phyloP scores from a whole-genome alignment of 2,888 invertebrate species.

The Cosmia trapezina region DNA sequence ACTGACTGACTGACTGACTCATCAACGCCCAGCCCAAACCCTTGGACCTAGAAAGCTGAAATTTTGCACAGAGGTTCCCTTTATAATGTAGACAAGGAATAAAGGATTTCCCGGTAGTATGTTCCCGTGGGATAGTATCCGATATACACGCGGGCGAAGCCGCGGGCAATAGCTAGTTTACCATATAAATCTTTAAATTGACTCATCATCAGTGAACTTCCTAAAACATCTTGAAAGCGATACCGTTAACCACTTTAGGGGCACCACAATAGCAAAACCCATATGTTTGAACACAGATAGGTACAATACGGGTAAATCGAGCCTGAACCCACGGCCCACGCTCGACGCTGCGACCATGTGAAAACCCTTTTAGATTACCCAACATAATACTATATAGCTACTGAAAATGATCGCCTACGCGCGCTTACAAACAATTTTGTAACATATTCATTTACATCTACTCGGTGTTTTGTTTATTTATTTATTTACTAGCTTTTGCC shows the following conservation, averaged over 20 bases:
- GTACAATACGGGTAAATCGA: constrained; percentile 28
- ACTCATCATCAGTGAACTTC: background rate
- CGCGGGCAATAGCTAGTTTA: too few relatives aligned
- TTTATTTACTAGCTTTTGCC: too few relatives aligned
- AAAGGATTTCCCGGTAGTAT: too few relatives aligned
- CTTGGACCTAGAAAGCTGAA: too few relatives aligned
- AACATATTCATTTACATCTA: constrained; percentile 33
- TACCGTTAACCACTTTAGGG: too few relatives aligned
- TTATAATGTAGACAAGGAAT: too few relatives aligned
- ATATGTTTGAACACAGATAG: constrained; percentile 36
- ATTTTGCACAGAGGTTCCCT: too few relatives aligned
- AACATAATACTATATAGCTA: constrained; percentile 9
- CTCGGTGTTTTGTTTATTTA: background rate
- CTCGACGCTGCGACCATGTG: constrained; percentile 13
- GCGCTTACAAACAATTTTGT: constrained; percentile 23
- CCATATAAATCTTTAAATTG: background rate
- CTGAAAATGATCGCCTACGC: constrained; percentile 21
- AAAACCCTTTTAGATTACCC: constrained; percentile 52
- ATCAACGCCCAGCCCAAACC: too few relatives aligned
- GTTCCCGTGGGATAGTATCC: too few relatives aligned
- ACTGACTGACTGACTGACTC: too few relatives aligned
- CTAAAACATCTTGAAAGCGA: constrained; percentile 23
- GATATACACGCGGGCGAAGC: too few relatives aligned
- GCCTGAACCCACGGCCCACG: constrained; percentile 31
- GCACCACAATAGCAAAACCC: constrained; percentile 21